These are phyloP conservation scores for Ecliptopera silaceata DNA, from an alignment of 2,888 invertebrate genomes.

Conservation along the genomic window DNA sequence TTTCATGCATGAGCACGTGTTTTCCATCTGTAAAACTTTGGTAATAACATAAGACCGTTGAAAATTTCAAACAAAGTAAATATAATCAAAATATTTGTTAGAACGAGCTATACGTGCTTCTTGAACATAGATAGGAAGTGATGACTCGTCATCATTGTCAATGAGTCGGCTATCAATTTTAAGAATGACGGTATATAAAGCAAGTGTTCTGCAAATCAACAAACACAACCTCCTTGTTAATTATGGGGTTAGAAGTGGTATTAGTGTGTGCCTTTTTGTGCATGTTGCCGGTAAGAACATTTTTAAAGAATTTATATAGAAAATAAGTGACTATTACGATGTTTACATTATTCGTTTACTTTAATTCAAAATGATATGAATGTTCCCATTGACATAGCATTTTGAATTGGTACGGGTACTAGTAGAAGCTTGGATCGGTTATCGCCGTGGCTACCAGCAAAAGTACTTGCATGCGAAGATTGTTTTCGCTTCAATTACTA, in stretches of 20 bases:
- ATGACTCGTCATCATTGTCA: conserved; percentile 47
- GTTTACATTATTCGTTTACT: no score
- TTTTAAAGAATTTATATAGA: neutral
- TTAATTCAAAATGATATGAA: no score
- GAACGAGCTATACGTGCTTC: conserved; percentile 51
- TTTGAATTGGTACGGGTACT: no score
- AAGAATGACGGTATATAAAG: conserved; percentile 30
- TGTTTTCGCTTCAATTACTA: no score
- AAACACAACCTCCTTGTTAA: conserved; percentile 37
- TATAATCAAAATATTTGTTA: conserved; percentile 26
- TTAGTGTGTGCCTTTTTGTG: conserved; percentile 47
- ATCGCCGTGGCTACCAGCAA: no score
- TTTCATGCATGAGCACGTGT: conserved; percentile 13
- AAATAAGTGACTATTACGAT: no score
- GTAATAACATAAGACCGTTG: neutral
- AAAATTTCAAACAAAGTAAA: conserved; percentile 21
- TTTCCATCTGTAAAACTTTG: conserved; percentile 9
- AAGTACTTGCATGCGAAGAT: no score
- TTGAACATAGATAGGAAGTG: conserved; percentile 31
- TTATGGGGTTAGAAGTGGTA: conserved; percentile 53
- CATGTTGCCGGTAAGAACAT: conserved; percentile 57
- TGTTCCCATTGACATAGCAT: no score
- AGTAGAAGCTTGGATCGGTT: no score
- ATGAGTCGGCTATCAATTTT: conserved; percentile 50
- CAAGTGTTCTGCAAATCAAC: conserved; percentile 13